Evolutionary conservation across 2,113 vertebrate species (phyloP), one percentile per base, ranked within the genome.

Genomic region (Piliocolobus tephrosceles): DNA sequence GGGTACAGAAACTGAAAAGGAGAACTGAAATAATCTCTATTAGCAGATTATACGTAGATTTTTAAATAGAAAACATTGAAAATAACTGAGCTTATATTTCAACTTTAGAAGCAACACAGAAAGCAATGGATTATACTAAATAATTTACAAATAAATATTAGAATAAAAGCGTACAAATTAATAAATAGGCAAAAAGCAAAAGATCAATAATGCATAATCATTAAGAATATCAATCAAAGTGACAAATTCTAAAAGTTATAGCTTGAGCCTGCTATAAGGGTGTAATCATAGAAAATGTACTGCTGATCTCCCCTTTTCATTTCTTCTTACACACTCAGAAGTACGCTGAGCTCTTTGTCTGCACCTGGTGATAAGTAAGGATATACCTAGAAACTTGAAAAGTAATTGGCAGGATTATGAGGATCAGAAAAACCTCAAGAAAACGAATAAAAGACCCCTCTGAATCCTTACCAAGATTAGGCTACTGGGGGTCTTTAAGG

Each of bases 261-360:
- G 35, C 25, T 52, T 45, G 43, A 78, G 23, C 8, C 10, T 16
- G 4, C n/a, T 35, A 6, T n/a, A 75, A 47, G 35, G 2, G 35
- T 70, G 10, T 17, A 40, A n/a, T 76, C 45, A 87, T 12, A 4
- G 45, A 61, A 88, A 83, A 61, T 1, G 23, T 32, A 85, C 18
- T 20, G 1, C 14, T 27, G 40, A 55, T 38, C 0, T 0, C 8
- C 4, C 10, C 35, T 17, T 27, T 5, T 5, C 1, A 10, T 72
- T 35, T 83, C 47, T 52, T 45, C 30, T 18, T 38, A 57, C 32
- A 2, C 13, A 22, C 27, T 58, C 22, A 58, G 55, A 32, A 76
- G 57, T 11, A 18, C 30, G 8, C 22, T 61, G 20, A 50, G 40
- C 61, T 86, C 52, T 17, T 87, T 50, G 17, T 43, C 14, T 57